phyloP scores from a whole-genome alignment of 2,797 vertebrate species.

The Eulemur rubriventer region DNA sequence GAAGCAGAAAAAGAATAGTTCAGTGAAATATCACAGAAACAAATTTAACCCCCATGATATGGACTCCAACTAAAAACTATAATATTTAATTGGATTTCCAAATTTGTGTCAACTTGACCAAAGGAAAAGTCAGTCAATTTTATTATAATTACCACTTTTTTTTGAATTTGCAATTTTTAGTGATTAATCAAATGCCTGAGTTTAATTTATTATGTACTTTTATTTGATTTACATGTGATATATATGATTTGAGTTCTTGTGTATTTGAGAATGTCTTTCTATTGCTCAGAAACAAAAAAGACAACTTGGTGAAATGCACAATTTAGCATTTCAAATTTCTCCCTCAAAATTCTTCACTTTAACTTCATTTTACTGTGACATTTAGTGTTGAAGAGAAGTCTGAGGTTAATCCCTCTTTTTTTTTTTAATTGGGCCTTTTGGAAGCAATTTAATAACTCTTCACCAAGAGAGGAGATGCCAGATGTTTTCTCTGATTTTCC shows the following conservation, averaged over 20 bases:
- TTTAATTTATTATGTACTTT: not conserved
- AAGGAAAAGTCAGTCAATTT: not conserved
- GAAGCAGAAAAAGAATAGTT: not conserved
- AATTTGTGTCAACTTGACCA: not conserved
- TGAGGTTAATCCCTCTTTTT: not conserved
- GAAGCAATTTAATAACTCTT: not conserved
- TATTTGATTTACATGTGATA: not conserved
- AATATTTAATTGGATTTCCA: not conserved
- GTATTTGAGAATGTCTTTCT: not conserved
- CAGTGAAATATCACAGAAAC: not conserved
- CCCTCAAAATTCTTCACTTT: not conserved
- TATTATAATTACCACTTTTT: not conserved
- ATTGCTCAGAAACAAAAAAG: not conserved
- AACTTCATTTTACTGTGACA: not conserved
- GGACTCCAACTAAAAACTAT: not conserved
- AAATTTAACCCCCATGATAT: not conserved
- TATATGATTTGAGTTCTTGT: not conserved
- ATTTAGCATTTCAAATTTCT: not conserved
- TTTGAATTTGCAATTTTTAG: constrained; percentile 15
- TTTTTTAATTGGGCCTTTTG: not conserved
- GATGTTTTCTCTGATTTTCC: not conserved
- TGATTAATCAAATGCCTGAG: not conserved
- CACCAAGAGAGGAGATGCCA: not conserved
- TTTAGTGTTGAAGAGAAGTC: not conserved
- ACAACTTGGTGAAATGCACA: not conserved